phyloP scores from a whole-genome alignment of 2,888 invertebrate species.

The Cerceris ruficornis region DNA sequence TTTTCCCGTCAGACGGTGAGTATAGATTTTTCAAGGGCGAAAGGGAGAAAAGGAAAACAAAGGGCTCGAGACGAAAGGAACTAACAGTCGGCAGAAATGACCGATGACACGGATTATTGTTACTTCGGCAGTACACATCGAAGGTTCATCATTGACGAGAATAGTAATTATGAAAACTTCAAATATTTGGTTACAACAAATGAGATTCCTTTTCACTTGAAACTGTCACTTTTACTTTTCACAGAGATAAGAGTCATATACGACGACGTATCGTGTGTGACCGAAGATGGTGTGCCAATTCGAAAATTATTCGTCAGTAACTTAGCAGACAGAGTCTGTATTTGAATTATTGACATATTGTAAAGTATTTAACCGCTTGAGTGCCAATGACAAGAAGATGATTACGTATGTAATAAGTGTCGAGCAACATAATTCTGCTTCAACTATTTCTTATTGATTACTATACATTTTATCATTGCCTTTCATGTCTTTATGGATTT shows the following conservation, averaged over 20 bases:
- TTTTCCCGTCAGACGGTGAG: neutral
- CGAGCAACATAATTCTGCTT: too few species aligned
- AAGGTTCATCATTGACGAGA: neutral
- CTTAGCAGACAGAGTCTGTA: constrained; percentile 83
- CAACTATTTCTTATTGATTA: too few species aligned
- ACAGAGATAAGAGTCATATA: constrained; percentile 5
- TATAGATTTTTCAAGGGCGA: neutral
- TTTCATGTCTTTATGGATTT: neutral
- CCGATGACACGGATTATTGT: neutral
- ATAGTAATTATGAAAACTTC: neutral
- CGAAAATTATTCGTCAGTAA: constrained; percentile 85
- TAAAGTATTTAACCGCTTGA: too few species aligned
- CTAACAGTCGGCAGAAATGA: neutral
- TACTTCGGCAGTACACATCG: neutral
- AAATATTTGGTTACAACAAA: neutral
- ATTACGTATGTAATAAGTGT: too few species aligned
- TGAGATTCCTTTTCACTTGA: neutral
- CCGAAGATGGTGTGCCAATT: constrained; percentile 84
- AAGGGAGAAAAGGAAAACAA: neutral
- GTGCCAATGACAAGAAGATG: too few species aligned
- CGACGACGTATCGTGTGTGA: constrained; percentile 61
- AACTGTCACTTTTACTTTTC: neutral
- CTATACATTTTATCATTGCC: neutral
- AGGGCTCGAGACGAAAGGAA: neutral
- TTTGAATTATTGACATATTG: constrained; percentile 1